These are phyloP conservation scores for Oryzias javanicus DNA, from an alignment of 2,113 vertebrate genomes.

Conservation along the genomic window DNA sequence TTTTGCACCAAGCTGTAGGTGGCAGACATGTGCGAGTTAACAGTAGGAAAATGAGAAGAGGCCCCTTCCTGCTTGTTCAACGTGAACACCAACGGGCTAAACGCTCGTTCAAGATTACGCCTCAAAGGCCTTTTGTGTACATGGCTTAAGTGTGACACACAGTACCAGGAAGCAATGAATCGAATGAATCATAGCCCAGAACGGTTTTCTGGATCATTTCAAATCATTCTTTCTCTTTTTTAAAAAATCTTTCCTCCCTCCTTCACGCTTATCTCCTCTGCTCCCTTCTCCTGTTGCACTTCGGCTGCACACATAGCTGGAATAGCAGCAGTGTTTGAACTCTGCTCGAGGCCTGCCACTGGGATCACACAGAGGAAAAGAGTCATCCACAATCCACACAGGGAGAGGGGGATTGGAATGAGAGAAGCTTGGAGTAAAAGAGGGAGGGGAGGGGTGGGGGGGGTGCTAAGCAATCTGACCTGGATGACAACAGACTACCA, in stretches of 20 bases:
- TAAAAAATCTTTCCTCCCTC: conserved; percentile 16
- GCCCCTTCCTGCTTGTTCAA: too few species aligned
- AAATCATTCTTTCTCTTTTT: conserved; percentile 5
- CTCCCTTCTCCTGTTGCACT: conserved; percentile 3
- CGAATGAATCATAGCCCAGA: too few species aligned
- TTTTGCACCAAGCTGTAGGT: too few species aligned
- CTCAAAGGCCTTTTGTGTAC: too few species aligned
- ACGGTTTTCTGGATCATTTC: neutral
- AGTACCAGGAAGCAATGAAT: too few species aligned
- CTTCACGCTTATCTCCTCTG: conserved; percentile 14
- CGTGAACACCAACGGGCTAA: too few species aligned
- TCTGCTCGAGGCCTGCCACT: conserved; percentile 49
- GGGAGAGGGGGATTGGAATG: conserved; percentile 18
- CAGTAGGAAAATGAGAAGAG: too few species aligned
- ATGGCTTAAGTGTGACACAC: too few species aligned
- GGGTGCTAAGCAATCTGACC: conserved; percentile 74
- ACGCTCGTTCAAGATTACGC: too few species aligned
- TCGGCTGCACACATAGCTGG: conserved; percentile 45
- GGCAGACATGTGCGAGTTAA: too few species aligned
- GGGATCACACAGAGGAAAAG: conserved; percentile 63
- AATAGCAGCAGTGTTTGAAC: conserved; percentile 61
- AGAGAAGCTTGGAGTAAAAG: conserved; percentile 17
- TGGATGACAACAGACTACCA: conserved; percentile 83
- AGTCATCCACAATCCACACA: conserved; percentile 63
- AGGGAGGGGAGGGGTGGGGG: conserved; percentile 3